Base-by-base conservation (phyloP, 2,113 vertebrate species). In the Triplophysa rosa region DNA sequence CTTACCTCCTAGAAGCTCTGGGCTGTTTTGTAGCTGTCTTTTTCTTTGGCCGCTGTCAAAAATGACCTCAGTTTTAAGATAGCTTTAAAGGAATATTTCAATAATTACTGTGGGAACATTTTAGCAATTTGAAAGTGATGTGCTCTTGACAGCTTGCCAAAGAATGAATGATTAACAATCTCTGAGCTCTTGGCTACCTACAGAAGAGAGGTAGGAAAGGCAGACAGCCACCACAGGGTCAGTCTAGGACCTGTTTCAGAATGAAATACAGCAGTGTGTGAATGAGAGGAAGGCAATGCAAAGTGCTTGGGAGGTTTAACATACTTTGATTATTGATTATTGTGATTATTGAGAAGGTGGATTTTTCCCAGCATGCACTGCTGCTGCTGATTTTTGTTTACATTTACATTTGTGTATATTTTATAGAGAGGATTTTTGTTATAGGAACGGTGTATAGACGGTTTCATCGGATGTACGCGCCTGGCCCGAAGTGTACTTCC, bases 41-140 rank as follows among this genome's bases (percentile, higher is more conserved):
- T 17, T 45, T 61, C 19, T 17, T 42, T n/a, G n/a, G 37, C 17
- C 1, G 10, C 33, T 62, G 71, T 62, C 40, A 62, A 45, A 73
- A 61, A 73, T 61, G 56, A 62, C 71, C n/a, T 74, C 54, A 42
- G n/a, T 58, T 62, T 73, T 73, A 58, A 58, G 71, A 23, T 62
- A 74, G 37, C 71, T 74, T 29, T 74, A 62, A 62, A 62, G 58
- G 23, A 74, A 74, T 62, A 62, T 74, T 74, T 74, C 58, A 11
- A 11, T 74, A 74, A 74, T 74, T 74, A 63, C 71, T 24, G 71
- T 74, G 71, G 71, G 58, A 74, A 74, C 52, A 59, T 59, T 16
- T 42, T 12, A 17, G n/a, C 37, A 29, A 59, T 72, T 72, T 72
- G n/a, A 23, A 59, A 40, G 40, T 72, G 29, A 74, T 74, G 33